Evolutionary conservation across 2,888 invertebrate genomes (phyloP).

Genomic region (Ganaspis brasiliensis): DNA sequence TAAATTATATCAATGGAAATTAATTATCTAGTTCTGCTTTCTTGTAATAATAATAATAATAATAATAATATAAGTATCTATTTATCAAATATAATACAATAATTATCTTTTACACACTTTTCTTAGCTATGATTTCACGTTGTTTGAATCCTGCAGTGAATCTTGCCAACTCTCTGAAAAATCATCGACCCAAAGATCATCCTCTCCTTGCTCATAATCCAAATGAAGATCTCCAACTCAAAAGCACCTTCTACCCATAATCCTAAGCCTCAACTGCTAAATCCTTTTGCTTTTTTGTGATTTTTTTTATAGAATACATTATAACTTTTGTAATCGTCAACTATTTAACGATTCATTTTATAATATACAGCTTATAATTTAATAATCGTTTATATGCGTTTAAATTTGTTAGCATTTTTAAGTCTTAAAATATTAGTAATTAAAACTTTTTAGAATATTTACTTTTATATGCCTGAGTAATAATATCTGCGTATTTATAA

Average conservation of each 20-base stretch:
- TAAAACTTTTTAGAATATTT: background rate
- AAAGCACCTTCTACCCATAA: background rate
- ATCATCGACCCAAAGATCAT: background rate
- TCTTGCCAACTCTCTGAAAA: background rate
- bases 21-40: too few relatives aligned
- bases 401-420: background rate
- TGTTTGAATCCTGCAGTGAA: slow-evolving; percentile 17
- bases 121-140: slow-evolving; percentile 14
- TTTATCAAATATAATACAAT: background rate
- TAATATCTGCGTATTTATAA: background rate
- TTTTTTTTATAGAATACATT: background rate
- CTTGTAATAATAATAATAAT: too few relatives aligned
- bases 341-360: background rate
- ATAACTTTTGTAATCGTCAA: background rate
- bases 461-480: background rate
- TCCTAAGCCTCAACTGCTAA: slow-evolving; percentile 6
- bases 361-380: background rate
- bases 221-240: background rate
- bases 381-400: too few relatives aligned
- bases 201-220: slow-evolving; percentile 2
- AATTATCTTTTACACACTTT: background rate
- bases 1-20: too few relatives aligned
- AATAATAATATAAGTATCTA: too few relatives aligned
- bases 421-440: background rate
- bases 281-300: slow-evolving; percentile 23